Conservation (phyloP, 2,888 invertebrate genomes). For the Andrena dorsata region DNA sequence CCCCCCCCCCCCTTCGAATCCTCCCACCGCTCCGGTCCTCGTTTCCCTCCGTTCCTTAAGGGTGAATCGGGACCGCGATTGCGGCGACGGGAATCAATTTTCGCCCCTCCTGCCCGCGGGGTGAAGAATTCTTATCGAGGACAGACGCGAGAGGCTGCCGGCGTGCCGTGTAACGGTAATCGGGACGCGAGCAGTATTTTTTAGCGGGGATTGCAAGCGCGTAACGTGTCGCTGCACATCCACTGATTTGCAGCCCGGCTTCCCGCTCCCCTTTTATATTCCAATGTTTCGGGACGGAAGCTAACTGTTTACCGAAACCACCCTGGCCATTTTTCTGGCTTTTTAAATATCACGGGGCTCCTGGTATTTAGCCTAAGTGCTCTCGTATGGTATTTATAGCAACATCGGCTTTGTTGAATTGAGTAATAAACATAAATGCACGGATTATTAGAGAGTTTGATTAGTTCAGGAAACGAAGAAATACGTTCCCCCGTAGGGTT, state of each 20-base stretch:
- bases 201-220: conserved; percentile 7
- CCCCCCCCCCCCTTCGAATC: conserved; percentile 31
- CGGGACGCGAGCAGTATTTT: conserved; percentile 29
- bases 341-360: neutral
- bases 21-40: neutral
- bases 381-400: neutral
- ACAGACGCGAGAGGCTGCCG: neutral
- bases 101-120: conserved; percentile 13
- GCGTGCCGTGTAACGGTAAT: conserved; percentile 36
- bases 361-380: conserved; percentile 1
- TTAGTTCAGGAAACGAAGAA: neutral
- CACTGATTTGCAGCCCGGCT: conserved; percentile 34
- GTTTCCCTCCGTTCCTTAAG: conserved; percentile 30
- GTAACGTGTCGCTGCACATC: conserved; percentile 51
- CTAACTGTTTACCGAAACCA: conserved; percentile 11
- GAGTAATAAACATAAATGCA: neutral
- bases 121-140: conserved; percentile 34
- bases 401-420: neutral
- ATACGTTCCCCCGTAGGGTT: too few relatives aligned
- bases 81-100: conserved; percentile 58
- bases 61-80: conserved; percentile 49
- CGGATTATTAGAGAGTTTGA: too few relatives aligned
- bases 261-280: neutral
- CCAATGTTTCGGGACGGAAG: neutral
- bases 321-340: neutral